Base-by-base conservation (phyloP, 2,797 vertebrate genomes). In the Threskiornis aethiopicus region DNA sequence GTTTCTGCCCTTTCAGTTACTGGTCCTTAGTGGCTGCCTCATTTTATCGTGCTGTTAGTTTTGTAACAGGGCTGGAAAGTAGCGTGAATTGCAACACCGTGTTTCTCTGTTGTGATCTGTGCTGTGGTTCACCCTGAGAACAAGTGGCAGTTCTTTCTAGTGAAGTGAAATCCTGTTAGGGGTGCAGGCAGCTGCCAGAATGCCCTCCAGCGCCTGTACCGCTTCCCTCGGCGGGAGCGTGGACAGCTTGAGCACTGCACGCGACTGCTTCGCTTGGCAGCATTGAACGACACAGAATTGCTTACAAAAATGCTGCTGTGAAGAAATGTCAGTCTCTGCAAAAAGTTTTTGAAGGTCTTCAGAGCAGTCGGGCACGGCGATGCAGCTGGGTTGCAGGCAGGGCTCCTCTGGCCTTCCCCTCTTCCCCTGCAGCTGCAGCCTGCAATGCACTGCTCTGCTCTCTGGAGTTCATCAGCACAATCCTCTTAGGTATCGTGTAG, bases 281-380 rank as follows among this genome's bases (percentile, higher is more conserved):
- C 4, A 0, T 8, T 21, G 37, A 46, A 17, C 2, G 2, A 10
- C 39, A 20, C 25, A 31, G 35, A 58, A 33, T 33, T 3, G 2
- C 26, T 17, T 73, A 41, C 11, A 71, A 3, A 90, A 80, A 29
- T 16, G 71, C 61, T 59, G 39, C 52, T 67, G 25, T 20, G 47
- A 47, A 46, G 41, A 59, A 35, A 20, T 15, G 26, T 51, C 47
- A 11, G 29, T 51, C 35, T 88, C 61, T 51, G 70, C 35, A 17
- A 35, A 55, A 86, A 24, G 35, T 25, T 49, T 71, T 57, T 19
- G 8, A 54, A 72, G 47, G 37, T 65, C 29, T 82, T 70, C 13
- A 4, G 39, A 26, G 22, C 69, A 21, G 18, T 8, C 4, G 3
- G 33, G n/a, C 1, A 1, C 55, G 59, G 41, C 1, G 2, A 8